Evolutionary conservation across 2,113 vertebrate species (phyloP), one percentile per base, ranked within the genome.

Genomic region (Tachysurus vachellii): DNA sequence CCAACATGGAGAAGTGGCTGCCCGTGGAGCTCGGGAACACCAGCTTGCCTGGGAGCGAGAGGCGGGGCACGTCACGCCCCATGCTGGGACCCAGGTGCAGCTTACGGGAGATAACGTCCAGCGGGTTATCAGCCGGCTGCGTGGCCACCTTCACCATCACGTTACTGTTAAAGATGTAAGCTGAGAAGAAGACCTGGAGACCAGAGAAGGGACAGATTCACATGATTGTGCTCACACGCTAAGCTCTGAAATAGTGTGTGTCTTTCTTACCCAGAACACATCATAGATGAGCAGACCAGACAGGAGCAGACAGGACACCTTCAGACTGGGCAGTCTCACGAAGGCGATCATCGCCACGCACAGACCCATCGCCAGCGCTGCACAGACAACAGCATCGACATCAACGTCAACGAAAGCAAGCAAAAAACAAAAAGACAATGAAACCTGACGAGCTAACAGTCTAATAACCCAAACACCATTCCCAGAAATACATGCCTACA

Each of bases 111-210:
- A 99, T 93, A 70, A 99, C 98, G 0, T 99, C 98, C 14, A 99
- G 96, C 83, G 98, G 98, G 80, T 99, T 99, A 92, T 99, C 98
- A 81, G 98, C 98, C 5, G 98, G 98, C 70, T 99, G 98, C 0
- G 98, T 99, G 94, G 98, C 98, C 90, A 99, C 98, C 94, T 99
- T 99, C 91, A 99, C 98, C 98, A 99, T 99, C 91, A 99, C 98
- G 1, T 99, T 99, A 93, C 98, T 99, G 88, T 99, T 99, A 91
- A 99, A 99, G 95, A 99, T 99, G 95, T 99, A 99, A 88, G 98
- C 98, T 75, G 98, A 99, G 94, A 99, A 99, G 92, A 99, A 99
- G 47, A 99, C 98, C 98, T 99, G 91, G 99, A 99, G 42, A 99
- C 97, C 97, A 99, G 91, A 16, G 14, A 88, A 31, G 80, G 36